Percentiles rank a stretch among this genome's conserved stretches.
Conservation (phyloP, 2,888 invertebrate genomes). For the Antheraea yamamai region DNA sequence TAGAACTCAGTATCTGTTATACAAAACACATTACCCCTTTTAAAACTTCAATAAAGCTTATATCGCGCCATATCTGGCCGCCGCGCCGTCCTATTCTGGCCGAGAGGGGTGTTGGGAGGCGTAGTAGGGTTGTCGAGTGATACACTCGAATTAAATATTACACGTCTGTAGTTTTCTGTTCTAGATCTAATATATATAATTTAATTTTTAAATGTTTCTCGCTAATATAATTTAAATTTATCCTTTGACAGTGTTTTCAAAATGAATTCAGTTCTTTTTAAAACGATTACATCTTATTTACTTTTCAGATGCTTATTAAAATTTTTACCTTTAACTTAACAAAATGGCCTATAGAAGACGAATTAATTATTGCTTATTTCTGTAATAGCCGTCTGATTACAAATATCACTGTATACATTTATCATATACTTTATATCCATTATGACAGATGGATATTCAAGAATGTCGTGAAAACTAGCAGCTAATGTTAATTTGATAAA, state of each 20-base stretch:
- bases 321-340: not conserved
- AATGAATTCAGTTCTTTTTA: too few species aligned
- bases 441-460: not conserved
- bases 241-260: not conserved
- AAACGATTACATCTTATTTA: too few species aligned
- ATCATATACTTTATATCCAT: too few species aligned
- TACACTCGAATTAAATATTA: not conserved
- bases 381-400: too few species aligned
- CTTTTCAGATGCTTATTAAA: too few species aligned
- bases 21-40: conserved; percentile 39
- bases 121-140: conserved; percentile 15
- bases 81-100: conserved; percentile 51
- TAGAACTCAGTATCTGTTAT: conserved; percentile 20
- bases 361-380: not conserved
- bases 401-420: too few species aligned
- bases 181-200: not conserved
- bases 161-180: not conserved
- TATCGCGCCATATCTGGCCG: conserved; percentile 49
- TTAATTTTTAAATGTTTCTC: not conserved
- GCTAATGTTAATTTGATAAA: not conserved
- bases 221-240: not conserved
- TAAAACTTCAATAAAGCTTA: conserved; percentile 51
- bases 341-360: not conserved
- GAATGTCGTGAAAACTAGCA: not conserved
- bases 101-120: conserved; percentile 26